phyloP scores from a whole-genome alignment of 2,797 vertebrate species.

The Sebastes trivittatus region DNA sequence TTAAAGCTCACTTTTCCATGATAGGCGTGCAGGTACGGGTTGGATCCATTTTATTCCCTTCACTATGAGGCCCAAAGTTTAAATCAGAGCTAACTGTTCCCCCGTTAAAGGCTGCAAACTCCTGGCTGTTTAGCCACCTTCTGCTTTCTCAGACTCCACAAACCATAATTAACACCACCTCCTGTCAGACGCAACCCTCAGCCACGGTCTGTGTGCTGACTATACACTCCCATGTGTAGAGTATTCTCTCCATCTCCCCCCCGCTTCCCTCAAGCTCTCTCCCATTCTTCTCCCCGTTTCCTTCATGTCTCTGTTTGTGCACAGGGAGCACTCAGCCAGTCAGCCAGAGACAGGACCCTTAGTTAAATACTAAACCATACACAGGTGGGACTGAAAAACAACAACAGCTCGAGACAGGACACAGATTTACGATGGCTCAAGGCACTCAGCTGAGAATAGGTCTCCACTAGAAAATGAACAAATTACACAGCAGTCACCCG shows the following conservation, averaged over 20 bases:
- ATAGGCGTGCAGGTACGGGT: conserved; percentile 9
- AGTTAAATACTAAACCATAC: conserved; percentile 87
- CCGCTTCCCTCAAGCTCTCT: conserved; percentile 20
- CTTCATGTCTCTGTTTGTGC: conserved; percentile 71
- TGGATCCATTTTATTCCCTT: conserved; percentile 52
- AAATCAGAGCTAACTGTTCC: conserved; percentile 67
- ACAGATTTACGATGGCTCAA: conserved; percentile 81
- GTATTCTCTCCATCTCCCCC: conserved; percentile 31
- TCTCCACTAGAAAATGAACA: conserved; percentile 79
- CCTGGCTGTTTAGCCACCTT: conserved; percentile 65
- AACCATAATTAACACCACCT: conserved; percentile 80
- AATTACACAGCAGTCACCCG: conserved; percentile 82
- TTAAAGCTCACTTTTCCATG: conserved; percentile 39
- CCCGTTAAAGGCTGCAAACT: conserved; percentile 61
- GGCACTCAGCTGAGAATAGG: conserved; percentile 82
- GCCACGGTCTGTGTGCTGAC: conserved; percentile 52
- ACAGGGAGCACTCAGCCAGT: conserved; percentile 78
- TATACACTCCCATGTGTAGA: conserved; percentile 52
- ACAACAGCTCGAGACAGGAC: conserved; percentile 81
- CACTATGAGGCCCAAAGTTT: conserved; percentile 52
- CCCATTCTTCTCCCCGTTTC: conserved; percentile 61
- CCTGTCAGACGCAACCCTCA: conserved; percentile 65
- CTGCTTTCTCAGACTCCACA: conserved; percentile 70
- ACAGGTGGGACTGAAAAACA: conserved; percentile 86
- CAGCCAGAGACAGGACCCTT: conserved; percentile 75